phyloP scores from a whole-genome alignment of 2,113 vertebrate species.

The Aphelocoma coerulescens region DNA sequence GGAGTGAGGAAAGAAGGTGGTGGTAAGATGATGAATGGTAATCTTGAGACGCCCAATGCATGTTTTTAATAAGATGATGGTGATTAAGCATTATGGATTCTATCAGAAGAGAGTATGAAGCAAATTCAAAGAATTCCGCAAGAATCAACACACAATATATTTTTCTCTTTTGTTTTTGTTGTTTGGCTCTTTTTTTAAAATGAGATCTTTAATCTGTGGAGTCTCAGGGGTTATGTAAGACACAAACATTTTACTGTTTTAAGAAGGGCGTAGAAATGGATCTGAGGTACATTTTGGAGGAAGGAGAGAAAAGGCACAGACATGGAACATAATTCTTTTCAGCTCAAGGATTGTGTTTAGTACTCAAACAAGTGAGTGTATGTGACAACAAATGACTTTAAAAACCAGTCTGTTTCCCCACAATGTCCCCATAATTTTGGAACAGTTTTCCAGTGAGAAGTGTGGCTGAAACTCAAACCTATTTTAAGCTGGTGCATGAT shows the following conservation, averaged over 20 bases:
- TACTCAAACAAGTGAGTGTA: neutral
- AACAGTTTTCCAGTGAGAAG: neutral
- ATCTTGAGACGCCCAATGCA: neutral
- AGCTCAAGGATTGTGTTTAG: neutral
- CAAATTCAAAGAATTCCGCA: neutral
- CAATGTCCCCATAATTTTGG: neutral
- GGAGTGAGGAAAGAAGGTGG: neutral
- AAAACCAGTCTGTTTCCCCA: neutral
- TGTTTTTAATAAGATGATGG: neutral
- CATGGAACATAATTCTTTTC: neutral
- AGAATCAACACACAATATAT: neutral
- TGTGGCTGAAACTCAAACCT: neutral
- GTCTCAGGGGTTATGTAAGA: neutral
- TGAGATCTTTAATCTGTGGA: neutral
- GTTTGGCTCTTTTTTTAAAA: neutral
- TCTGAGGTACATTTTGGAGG: neutral
- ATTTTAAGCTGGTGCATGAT: rapidly evolving
- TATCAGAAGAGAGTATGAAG: neutral
- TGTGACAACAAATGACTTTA: neutral
- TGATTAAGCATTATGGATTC: neutral
- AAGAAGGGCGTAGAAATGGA: neutral
- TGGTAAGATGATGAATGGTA: neutral
- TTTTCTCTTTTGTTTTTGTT: neutral
- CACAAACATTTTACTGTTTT: neutral
- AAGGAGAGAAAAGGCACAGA: neutral